A percentile compares a stretch with the other conserved stretches of the same genome.
phyloP scores from a whole-genome alignment of 2,888 invertebrate genomes.

The Elegia similella region DNA sequence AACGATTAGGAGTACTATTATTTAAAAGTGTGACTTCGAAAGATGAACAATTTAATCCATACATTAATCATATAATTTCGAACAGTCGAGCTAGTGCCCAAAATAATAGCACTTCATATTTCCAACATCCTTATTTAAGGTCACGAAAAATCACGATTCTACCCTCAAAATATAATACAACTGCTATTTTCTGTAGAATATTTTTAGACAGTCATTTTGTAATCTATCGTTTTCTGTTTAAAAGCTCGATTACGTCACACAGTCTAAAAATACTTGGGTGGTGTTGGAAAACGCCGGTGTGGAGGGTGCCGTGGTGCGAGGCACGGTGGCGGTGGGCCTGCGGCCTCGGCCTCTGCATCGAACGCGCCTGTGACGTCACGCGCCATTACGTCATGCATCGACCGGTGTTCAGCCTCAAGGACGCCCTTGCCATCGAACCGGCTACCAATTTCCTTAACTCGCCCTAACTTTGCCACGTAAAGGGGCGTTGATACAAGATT shows the following conservation, averaged over 20 bases:
- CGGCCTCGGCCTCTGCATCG: slow-evolving; percentile 61
- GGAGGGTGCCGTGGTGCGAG: slow-evolving; percentile 45
- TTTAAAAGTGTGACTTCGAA: too few relatives aligned
- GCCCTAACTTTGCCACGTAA: slow-evolving; percentile 32
- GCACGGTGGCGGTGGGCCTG: slow-evolving; percentile 28
- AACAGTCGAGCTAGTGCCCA: too few relatives aligned
- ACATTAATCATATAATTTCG: too few relatives aligned
- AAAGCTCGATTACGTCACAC: slow-evolving; percentile 66
- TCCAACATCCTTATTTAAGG: too few relatives aligned
- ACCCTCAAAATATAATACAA: background rate
- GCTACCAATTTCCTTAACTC: slow-evolving; percentile 58
- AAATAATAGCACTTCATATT: too few relatives aligned
- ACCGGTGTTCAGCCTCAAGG: slow-evolving; percentile 71
- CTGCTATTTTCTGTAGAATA: slow-evolving; percentile 27
- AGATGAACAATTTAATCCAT: too few relatives aligned
- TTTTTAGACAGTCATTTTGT: slow-evolving; percentile 45
- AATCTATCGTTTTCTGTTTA: slow-evolving; percentile 45
- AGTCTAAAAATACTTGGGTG: slow-evolving; percentile 72
- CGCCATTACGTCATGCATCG: slow-evolving; percentile 70
- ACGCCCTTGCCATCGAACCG: slow-evolving; percentile 62
- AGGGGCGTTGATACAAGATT: slow-evolving; percentile 13
- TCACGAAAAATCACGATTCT: too few relatives aligned
- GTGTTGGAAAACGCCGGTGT: slow-evolving; percentile 42
- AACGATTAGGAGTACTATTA: too few relatives aligned
- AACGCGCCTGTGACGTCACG: slow-evolving; percentile 71